These are phyloP conservation scores for Felis chaus DNA, from an alignment of 2,113 vertebrate genomes.

Conservation along the genomic window DNA sequence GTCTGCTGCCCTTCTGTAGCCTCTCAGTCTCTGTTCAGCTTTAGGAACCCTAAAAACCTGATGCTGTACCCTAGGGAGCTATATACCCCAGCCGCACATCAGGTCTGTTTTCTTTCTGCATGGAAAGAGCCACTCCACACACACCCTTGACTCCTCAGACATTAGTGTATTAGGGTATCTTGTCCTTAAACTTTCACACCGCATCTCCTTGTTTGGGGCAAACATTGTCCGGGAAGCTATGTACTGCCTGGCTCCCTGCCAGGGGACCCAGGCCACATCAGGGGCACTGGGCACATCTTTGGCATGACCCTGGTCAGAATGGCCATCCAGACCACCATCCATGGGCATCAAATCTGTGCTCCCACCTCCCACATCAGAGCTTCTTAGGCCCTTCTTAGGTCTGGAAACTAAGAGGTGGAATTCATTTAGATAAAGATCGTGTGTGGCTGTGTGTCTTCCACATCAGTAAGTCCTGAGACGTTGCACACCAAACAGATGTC, in stretches of 20 bases:
- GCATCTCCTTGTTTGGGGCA: neutral
- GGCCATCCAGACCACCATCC: neutral
- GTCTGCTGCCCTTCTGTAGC: neutral
- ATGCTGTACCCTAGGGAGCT: neutral
- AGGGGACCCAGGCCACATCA: neutral
- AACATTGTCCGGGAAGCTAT: neutral
- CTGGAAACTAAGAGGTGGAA: neutral
- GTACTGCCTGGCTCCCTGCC: neutral
- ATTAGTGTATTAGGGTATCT: neutral
- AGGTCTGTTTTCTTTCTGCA: conserved; percentile 21
- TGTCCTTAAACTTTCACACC: neutral
- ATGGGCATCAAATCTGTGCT: neutral
- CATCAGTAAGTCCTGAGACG: neutral
- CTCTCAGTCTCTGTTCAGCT: neutral
- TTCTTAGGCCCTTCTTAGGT: neutral
- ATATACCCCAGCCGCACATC: neutral
- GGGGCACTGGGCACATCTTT: neutral
- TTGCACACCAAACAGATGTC: neutral
- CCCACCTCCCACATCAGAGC: neutral
- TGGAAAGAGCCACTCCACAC: neutral
- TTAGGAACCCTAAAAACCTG: neutral
- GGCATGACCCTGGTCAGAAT: neutral
- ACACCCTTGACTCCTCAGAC: neutral
- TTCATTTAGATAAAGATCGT: neutral
- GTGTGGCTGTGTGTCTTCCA: neutral